phyloP scores from a whole-genome alignment of 1,140 invertebrate species.

The Apis florea region DNA sequence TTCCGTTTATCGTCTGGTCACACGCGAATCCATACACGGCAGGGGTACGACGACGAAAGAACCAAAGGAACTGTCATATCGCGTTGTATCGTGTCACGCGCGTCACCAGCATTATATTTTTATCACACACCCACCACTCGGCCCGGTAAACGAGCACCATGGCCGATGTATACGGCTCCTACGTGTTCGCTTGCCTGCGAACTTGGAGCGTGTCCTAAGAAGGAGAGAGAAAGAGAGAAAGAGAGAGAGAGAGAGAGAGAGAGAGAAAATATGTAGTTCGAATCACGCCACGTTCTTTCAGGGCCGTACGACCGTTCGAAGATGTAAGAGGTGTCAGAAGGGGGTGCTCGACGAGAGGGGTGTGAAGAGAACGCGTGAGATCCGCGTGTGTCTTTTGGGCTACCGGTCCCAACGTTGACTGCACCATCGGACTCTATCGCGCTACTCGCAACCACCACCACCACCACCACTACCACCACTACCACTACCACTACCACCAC shows the following conservation, averaged over 20 bases:
- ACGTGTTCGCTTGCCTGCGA: conserved; percentile 14
- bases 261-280: background rate
- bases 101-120: conserved; percentile 32
- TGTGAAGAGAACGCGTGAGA: conserved; percentile 45
- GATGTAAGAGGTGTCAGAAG: conserved; percentile 38
- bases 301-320: conserved; percentile 13
- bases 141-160: conserved; percentile 16
- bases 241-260: background rate
- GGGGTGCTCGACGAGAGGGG: conserved; percentile 48
- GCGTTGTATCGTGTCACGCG: conserved; percentile 7
- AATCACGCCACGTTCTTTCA: conserved; percentile 17
- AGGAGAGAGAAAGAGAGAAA: background rate
- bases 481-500: conserved; percentile 20
- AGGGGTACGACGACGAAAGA: background rate
- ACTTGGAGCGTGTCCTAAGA: conserved; percentile 6
- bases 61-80: background rate
- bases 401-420: conserved; percentile 75
- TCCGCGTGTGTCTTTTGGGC: conserved; percentile 70
- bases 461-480: conserved; percentile 17
- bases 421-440: conserved; percentile 70
- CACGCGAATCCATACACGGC: conserved; percentile 20
- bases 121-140: conserved; percentile 45
- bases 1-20: conserved; percentile 22
- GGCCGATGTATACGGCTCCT: background rate
- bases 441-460: conserved; percentile 61